phyloP scores from a whole-genome alignment of 2,888 invertebrate species.

The Melangyna quadrimaculata region DNA sequence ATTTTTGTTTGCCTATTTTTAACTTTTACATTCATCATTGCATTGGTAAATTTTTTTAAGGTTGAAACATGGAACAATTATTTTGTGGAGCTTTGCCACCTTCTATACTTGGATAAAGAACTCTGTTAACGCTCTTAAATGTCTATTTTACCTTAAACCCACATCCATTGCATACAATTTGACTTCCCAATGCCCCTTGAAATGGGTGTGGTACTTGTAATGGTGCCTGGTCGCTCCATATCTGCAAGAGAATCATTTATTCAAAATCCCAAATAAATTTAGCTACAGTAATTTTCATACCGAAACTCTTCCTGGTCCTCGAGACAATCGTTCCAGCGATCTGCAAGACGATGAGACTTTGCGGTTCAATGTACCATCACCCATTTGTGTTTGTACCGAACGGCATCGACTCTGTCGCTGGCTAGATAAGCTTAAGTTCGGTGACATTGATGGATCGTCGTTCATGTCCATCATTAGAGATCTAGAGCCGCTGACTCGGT shows the following conservation, averaged over 20 bases:
- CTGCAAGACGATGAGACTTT: slow-evolving; percentile 81
- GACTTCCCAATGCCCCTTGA: slow-evolving; percentile 88
- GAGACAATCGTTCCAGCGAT: slow-evolving; percentile 81
- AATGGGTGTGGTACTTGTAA: slow-evolving; percentile 85
- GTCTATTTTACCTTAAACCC: slow-evolving; percentile 83
- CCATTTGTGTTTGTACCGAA: slow-evolving; percentile 72
- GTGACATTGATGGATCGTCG: slow-evolving; percentile 74
- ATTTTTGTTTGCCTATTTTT: too few relatives aligned
- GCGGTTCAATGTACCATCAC: slow-evolving; percentile 76
- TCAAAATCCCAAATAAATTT: not conserved
- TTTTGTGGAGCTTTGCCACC: too few relatives aligned
- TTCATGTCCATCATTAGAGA: slow-evolving; percentile 68
- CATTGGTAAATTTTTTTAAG: too few relatives aligned
- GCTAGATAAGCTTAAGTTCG: slow-evolving; percentile 69
- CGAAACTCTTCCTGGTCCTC: slow-evolving; percentile 80
- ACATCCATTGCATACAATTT: slow-evolving; percentile 88
- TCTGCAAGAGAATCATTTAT: slow-evolving; percentile 59
- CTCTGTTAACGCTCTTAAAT: too few relatives aligned
- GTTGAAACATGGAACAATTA: too few relatives aligned
- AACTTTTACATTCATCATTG: too few relatives aligned
- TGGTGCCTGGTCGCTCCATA: slow-evolving; percentile 82
- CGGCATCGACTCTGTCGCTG: slow-evolving; percentile 78
- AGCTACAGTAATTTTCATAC: slow-evolving; percentile 70
- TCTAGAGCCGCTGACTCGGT: slow-evolving; percentile 52
- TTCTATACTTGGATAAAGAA: too few relatives aligned